Base-by-base conservation (phyloP, 1,140 invertebrate species). In the Antheraea mylitta region DNA sequence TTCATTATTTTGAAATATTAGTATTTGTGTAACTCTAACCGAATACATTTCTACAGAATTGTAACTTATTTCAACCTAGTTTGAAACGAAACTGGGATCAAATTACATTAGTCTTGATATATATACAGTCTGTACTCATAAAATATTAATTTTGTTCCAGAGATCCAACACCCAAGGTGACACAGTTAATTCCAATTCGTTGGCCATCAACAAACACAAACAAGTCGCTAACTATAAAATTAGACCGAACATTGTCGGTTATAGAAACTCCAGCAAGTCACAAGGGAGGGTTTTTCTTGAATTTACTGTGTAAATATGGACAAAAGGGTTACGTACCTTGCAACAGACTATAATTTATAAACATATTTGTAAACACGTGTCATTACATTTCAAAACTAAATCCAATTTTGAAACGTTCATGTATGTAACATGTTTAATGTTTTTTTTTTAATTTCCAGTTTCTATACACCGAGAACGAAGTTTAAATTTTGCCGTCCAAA, bases 301-400 rank as follows among this genome's bases (percentile, higher is more conserved):
- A 68, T 8, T 13, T 74, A 30, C 62, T 77, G 36, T 74, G 72
- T 37, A 18, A 58, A 53, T 60, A 74, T 64, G 75, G 75, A 0
- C 53, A 66, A 8, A 38, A 36, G 9, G 75, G 75, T 0, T 70
- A 65, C 53, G 72, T 77, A n/a, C 75, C 75, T 18, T 77, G 70
- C n/a, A 59, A 72, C 8, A 70, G 68, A 42, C 9, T 11, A 6
- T 53, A 53, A 53, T 53, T 30, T 30, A 30, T n/a, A n/a, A n/a
- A n/a, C n/a, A n/a, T n/a, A n/a, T n/a, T n/a, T n/a, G n/a, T n/a
- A n/a, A n/a, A n/a, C n/a, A n/a, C n/a, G n/a, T n/a, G n/a, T n/a
- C n/a, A n/a, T n/a, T n/a, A n/a, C n/a, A n/a, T n/a, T n/a, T n/a
- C n/a, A n/a, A n/a, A n/a, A n/a, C n/a, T n/a, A n/a, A n/a, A n/a